These are phyloP conservation scores for Chrysolina oricalcia DNA, from an alignment of 2,888 invertebrate genomes.

Conservation along the genomic window DNA sequence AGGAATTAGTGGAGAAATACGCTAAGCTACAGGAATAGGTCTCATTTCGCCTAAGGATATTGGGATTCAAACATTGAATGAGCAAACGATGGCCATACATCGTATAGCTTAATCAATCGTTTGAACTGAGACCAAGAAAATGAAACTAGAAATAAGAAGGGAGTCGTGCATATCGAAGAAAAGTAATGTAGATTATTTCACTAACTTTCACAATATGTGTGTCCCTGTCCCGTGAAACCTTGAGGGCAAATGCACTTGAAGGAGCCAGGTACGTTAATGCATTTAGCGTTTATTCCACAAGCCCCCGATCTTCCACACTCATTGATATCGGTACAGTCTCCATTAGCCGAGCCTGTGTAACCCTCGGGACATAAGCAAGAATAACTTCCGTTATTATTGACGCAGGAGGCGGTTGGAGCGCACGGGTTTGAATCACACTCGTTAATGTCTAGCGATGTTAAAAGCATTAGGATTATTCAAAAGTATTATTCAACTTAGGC, in stretches of 20 bases:
- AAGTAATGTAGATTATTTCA: constrained; percentile 54
- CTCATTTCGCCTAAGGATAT: constrained; percentile 5
- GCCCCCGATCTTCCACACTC: constrained; percentile 80
- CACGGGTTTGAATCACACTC: constrained; percentile 82
- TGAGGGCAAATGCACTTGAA: constrained; percentile 85
- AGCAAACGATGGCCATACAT: not conserved
- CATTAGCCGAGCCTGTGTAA: constrained; percentile 76
- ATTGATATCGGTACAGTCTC: constrained; percentile 82
- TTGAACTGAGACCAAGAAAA: not conserved
- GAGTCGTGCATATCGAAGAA: constrained; percentile 17
- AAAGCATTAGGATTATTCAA: constrained; percentile 43
- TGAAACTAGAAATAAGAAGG: constrained; percentile 14
- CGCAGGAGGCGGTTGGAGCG: constrained; percentile 81
- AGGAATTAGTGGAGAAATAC: constrained; percentile 37
- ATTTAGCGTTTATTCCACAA: constrained; percentile 86
- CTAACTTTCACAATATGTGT: constrained; percentile 86
- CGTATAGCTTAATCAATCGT: not conserved
- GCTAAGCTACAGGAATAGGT: constrained; percentile 38
- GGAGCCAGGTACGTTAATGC: constrained; percentile 87
- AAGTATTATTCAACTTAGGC: not conserved
- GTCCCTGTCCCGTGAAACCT: constrained; percentile 84
- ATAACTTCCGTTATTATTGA: constrained; percentile 85
- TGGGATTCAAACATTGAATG: not conserved
- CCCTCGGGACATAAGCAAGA: constrained; percentile 83
- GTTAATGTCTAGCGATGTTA: constrained; percentile 78